Evolutionary conservation across 2,113 vertebrate species (phyloP).

Genomic region (Nycticorax nycticorax): DNA sequence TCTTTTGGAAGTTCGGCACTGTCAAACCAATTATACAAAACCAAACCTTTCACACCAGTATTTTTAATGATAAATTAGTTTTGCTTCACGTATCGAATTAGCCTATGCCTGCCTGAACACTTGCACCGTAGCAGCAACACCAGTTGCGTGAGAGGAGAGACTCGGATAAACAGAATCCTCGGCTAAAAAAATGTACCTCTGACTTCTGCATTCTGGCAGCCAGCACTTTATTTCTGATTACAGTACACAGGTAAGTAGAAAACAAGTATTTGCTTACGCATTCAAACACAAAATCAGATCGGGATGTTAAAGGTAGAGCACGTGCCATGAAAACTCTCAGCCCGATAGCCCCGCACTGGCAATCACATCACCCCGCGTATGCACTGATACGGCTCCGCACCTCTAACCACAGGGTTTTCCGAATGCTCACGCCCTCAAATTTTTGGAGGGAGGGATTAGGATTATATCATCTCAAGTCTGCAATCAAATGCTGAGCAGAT

Average conservation of each 20-base stretch:
- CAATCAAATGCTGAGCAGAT: conserved; percentile 4
- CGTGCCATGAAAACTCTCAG: background rate
- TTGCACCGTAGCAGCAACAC: background rate
- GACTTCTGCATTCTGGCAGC: background rate
- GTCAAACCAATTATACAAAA: background rate
- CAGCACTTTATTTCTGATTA: background rate
- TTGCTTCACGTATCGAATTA: background rate
- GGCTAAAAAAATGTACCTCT: background rate
- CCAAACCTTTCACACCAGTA: background rate
- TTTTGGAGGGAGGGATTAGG: background rate
- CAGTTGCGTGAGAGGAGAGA: background rate
- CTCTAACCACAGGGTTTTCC: background rate
- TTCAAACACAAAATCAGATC: background rate
- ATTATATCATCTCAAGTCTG: background rate
- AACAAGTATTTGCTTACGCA: background rate
- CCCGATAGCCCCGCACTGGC: background rate
- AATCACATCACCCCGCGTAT: background rate
- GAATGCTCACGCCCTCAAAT: background rate
- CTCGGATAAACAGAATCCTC: background rate
- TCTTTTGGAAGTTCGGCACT: background rate
- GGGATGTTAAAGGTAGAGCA: background rate
- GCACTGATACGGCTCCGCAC: background rate
- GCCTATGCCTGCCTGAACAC: background rate
- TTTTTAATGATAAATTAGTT: background rate
- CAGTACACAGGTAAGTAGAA: background rate